Evolutionary conservation across 1,140 invertebrate species (phyloP), one percentile per base, ranked within the genome.

Genomic region (Coenobita brevimanus): DNA sequence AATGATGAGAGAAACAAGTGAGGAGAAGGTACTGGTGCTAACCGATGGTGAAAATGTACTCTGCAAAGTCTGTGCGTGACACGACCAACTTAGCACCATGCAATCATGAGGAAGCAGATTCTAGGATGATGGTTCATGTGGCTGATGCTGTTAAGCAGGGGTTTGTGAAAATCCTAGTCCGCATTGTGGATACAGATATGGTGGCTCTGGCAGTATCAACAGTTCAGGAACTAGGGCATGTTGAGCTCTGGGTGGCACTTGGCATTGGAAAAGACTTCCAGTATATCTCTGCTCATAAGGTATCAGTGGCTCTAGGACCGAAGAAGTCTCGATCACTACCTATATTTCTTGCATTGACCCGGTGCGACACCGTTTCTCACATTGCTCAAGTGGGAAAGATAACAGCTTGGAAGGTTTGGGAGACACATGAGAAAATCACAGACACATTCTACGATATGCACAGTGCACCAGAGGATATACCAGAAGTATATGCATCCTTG

Each of bases 241-340:
- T 38, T 36, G 73, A 76, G 41, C 73, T 76, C 33, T 76, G 73
- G 73, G 24, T 76, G n/a, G 43, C 30, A 21, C 62, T 84, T 76
- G 43, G 1, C 46, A 84, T 10, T 8, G 71, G 71, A 24, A 57
- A 84, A 3, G 13, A 85, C 71, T 85, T 73, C 2, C 46, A 13
- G 43, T 60, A 85, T 50, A 84, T 84, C n/a, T 71, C 71, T 76
- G 71, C 82, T 54, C 82, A 76, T 76, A 33, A 57, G 36, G 60
- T 62, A 60, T 24, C 43, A 21, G 30, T 71, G 27, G 41, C 38
- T 41, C 62, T 46, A 2, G 60, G 64, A 2, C 80, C 80, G 30
- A 27, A 82, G 38, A 67, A 41, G 43, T 15, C 80, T 10, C 0
- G 38, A 30, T 30, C 60, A 36, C 80, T 82, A n/a, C 62, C 62